Evolutionary conservation across 2,888 invertebrate genomes (phyloP).

Genomic region (Tupiocoris notatus): DNA sequence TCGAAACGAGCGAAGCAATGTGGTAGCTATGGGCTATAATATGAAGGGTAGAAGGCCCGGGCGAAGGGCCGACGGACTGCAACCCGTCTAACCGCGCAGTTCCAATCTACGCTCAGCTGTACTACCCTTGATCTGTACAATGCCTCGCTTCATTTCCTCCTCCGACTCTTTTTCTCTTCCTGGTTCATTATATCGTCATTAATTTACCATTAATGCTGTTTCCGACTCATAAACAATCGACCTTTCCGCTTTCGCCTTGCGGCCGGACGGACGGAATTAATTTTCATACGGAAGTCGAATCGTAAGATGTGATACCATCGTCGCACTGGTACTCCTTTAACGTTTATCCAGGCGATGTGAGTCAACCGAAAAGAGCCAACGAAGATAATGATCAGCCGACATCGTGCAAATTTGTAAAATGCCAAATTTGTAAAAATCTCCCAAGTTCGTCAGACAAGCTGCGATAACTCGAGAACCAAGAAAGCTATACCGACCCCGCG

Average conservation of each 20-base stretch:
- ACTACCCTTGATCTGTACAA: neutral
- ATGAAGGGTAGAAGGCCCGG: conserved; percentile 19
- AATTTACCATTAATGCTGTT: conserved; percentile 28
- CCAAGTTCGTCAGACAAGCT: too few relatives aligned
- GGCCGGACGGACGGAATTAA: neutral
- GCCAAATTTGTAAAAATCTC: too few relatives aligned
- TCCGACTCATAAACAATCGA: conserved; percentile 21
- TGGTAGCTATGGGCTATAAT: neutral
- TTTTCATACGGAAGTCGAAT: neutral
- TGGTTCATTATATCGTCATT: conserved; percentile 25
- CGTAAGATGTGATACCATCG: too few relatives aligned
- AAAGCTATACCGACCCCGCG: too few relatives aligned
- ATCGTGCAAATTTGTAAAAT: too few relatives aligned
- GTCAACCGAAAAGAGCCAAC: too few relatives aligned
- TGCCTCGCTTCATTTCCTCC: neutral
- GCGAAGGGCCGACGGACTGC: neutral
- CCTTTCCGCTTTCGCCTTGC: neutral
- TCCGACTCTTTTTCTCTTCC: conserved; percentile 2
- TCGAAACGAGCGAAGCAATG: neutral
- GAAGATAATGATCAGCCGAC: too few relatives aligned
- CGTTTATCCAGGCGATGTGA: too few relatives aligned
- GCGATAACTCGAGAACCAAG: too few relatives aligned
- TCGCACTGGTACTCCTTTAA: too few relatives aligned
- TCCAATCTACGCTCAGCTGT: neutral
- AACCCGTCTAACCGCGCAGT: neutral